These are phyloP conservation scores for Macrobrachium rosenbergii DNA, from an alignment of 1,140 invertebrate species.

Conservation along the genomic window DNA sequence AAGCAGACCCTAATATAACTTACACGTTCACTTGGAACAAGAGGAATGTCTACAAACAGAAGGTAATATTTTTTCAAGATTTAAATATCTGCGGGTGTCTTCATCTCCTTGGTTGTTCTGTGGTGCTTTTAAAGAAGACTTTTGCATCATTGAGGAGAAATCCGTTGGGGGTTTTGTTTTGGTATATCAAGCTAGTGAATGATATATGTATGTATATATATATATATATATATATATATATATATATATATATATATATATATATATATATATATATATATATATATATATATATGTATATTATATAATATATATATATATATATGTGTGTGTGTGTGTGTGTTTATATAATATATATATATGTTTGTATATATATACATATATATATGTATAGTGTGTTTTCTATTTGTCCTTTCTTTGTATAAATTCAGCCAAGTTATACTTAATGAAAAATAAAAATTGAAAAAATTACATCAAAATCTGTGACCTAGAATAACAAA, in stretches of 20 bases:
- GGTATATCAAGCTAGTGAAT: no score
- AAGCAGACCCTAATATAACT: slow-evolving; percentile 93
- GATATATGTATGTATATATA: neutral
- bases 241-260: slow-evolving; percentile 15
- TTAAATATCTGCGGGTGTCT: neutral
- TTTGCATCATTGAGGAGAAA: neutral
- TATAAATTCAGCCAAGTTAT: neutral
- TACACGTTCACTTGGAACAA: slow-evolving; percentile 98
- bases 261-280: slow-evolving; percentile 13
- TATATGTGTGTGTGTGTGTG: neutral
- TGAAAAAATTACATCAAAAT: no score
- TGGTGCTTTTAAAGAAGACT: no score
- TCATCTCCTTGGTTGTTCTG: neutral
- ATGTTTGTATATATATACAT: slow-evolving; percentile 8
- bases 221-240: neutral
- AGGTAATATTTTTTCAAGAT: slow-evolving; percentile 73
- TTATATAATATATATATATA: slow-evolving; percentile 8
- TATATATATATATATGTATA: slow-evolving; percentile 23
- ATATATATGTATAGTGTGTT: neutral
- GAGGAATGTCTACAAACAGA: slow-evolving; percentile 96
- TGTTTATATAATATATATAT: no score
- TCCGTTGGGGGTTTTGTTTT: neutral
- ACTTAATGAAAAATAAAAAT: no score
- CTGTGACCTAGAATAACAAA: no score
- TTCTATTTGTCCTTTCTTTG: neutral